Conservation (phyloP, 2,797 vertebrate species). For the Coreius guichenoti region DNA sequence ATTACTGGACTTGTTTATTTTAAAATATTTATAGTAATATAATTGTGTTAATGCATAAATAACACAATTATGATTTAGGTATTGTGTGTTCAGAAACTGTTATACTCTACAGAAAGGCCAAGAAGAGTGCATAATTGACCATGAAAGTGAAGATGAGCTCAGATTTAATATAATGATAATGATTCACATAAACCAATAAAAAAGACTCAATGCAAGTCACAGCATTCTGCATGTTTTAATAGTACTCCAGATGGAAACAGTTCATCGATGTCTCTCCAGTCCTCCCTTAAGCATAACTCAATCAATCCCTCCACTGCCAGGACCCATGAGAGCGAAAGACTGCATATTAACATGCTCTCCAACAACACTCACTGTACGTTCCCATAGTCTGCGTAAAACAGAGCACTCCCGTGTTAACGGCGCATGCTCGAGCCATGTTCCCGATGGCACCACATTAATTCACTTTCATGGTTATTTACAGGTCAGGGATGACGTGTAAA, state of each 20-base stretch:
- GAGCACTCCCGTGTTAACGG: conserved; percentile 25
- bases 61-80: background rate
- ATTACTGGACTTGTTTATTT: background rate
- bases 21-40: background rate
- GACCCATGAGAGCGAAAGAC: conserved; percentile 45
- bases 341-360: conserved; percentile 27
- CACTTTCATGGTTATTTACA: conserved; percentile 62
- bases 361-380: conserved; percentile 27
- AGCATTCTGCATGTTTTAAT: conserved; percentile 1
- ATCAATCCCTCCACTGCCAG: conserved; percentile 41
- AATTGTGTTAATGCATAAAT: background rate
- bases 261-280: conserved; percentile 35
- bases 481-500: conserved; percentile 60
- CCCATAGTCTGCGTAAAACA: conserved; percentile 52
- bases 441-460: conserved; percentile 62
- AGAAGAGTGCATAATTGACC: background rate
- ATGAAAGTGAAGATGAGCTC: background rate
- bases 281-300: conserved; percentile 54
- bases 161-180: background rate
- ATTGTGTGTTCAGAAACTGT: background rate
- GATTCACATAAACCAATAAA: background rate
- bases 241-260: conserved; percentile 7
- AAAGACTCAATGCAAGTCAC: background rate
- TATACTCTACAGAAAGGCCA: background rate
- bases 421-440: conserved; percentile 15